Percentiles rank a stretch among this genome's conserved stretches.
Evolutionary conservation across 2,797 vertebrate species (phyloP).

Genomic region (Xiphophorus birchmanni): DNA sequence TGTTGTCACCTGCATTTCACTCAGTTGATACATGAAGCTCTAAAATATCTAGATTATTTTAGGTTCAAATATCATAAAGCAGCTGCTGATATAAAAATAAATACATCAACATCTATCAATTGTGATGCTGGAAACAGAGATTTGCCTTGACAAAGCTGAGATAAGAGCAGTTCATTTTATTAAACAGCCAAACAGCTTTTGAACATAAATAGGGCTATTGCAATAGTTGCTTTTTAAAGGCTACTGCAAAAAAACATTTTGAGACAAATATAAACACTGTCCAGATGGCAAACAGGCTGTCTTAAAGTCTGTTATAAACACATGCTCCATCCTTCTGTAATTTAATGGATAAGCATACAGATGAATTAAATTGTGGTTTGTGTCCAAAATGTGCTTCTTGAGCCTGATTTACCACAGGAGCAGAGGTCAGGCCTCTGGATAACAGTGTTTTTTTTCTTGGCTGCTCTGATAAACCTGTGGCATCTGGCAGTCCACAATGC

Average conservation of each 20-base stretch:
- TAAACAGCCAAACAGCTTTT: neutral
- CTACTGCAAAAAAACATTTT: neutral
- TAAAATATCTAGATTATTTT: neutral
- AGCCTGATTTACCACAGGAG: neutral
- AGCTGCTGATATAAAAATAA: neutral
- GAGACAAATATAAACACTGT: constrained; percentile 1
- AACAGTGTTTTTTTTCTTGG: neutral
- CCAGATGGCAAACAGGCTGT: neutral
- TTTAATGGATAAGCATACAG: neutral
- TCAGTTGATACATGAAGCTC: neutral
- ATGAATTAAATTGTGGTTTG: neutral
- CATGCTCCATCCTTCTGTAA: neutral
- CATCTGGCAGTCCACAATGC: neutral
- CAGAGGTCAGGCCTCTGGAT: neutral
- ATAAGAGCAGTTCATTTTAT: neutral
- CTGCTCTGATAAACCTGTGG: neutral
- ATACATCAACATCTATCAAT: neutral
- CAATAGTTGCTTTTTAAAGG: neutral
- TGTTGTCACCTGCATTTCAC: constrained; percentile 4
- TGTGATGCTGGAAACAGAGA: neutral
- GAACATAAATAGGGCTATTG: neutral
- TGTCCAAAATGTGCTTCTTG: neutral
- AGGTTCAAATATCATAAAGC: no score
- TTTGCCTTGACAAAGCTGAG: neutral
- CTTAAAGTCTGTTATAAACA: neutral